Percentiles rank a stretch among this genome's conserved stretches.
Conservation (phyloP, 1,140 invertebrate genomes). For the Zaprionus gabonicus region DNA sequence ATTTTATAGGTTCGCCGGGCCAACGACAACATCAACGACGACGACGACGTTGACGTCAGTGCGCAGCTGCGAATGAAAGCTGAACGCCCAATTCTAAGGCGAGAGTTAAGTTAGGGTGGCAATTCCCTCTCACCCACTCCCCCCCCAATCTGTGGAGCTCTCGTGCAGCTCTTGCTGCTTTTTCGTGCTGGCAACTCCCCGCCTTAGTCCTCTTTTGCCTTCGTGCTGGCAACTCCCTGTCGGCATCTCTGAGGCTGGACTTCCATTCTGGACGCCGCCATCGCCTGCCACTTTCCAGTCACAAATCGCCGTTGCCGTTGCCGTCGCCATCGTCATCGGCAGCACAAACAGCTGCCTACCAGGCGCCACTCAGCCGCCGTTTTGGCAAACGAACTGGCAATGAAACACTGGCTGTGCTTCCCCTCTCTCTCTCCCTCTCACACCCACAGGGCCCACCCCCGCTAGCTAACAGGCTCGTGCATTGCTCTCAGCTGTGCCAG, state of each 20-base stretch:
- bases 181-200: too few species aligned
- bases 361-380: slow-evolving; percentile 72
- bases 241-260: not conserved
- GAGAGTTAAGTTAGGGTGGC: slow-evolving; percentile 1
- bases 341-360: slow-evolving; percentile 74
- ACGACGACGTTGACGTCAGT: slow-evolving; percentile 2
- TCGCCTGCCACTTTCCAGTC: slow-evolving; percentile 46
- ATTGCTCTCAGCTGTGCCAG: slow-evolving; percentile 46
- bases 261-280: slow-evolving; percentile 4
- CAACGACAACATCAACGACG: slow-evolving; percentile 10
- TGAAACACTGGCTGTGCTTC: slow-evolving; percentile 56
- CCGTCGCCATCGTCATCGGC: slow-evolving; percentile 31
- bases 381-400: slow-evolving; percentile 66
- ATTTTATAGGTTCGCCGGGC: slow-evolving; percentile 15
- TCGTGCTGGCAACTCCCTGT: not conserved
- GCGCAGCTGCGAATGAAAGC: slow-evolving; percentile 50
- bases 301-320: slow-evolving; percentile 3
- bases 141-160: too few species aligned
- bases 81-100: slow-evolving; percentile 47
- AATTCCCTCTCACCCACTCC: not conserved
- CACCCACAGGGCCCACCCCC: not conserved
- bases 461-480: not conserved
- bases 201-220: too few species aligned
- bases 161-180: too few species aligned
- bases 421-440: not conserved